Base-by-base conservation (phyloP, 2,888 invertebrate genomes). In the Gonocerus acuteangulatus region DNA sequence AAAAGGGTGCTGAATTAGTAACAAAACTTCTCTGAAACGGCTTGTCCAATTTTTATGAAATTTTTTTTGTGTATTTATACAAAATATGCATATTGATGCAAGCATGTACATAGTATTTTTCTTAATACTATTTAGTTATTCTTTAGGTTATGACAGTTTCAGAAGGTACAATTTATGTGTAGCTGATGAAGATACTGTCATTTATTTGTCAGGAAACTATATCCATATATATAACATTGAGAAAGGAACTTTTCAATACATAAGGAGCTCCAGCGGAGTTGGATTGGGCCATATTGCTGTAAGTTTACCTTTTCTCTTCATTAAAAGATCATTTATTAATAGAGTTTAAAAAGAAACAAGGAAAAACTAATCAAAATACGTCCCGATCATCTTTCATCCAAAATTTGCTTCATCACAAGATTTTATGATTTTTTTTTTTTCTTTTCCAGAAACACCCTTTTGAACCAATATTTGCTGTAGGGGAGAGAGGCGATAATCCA, bases 61-160 rank as follows among this genome's bases (percentile, higher is more conserved):
- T n/a, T n/a, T n/a, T n/a, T n/a, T n/a, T n/a, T n/a, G n/a, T n/a
- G n/a, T n/a, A n/a, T n/a, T n/a, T n/a, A n/a, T n/a, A n/a, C n/a
- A n/a, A n/a, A n/a, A n/a, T n/a, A n/a, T n/a, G n/a, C n/a, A n/a
- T n/a, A n/a, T n/a, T n/a, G n/a, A n/a, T n/a, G n/a, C n/a, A n/a
- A n/a, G n/a, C 4, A 42, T 42, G 16, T 7, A 15, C 13, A 15
- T 15, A 13, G 3, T 15, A 3, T 15, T 42, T 42, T 3, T 23
- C 9, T 1, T 27, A 48, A 32, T 11, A n/a, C 15, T n/a, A 13
- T 48, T 3, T 2, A 92, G 91, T 71, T 79, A 88, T 75, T 92
- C 92, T 0, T 93, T 85, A 73, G 91, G 91, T 7, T 95, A 91
- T 72, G 85, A 93, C 72, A 89, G 90, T 71, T 82, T 80, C 67